Percentiles rank a stretch among this genome's conserved stretches.
phyloP scores from a whole-genome alignment of 1,140 invertebrate species.

The Heterodera schachtii region DNA sequence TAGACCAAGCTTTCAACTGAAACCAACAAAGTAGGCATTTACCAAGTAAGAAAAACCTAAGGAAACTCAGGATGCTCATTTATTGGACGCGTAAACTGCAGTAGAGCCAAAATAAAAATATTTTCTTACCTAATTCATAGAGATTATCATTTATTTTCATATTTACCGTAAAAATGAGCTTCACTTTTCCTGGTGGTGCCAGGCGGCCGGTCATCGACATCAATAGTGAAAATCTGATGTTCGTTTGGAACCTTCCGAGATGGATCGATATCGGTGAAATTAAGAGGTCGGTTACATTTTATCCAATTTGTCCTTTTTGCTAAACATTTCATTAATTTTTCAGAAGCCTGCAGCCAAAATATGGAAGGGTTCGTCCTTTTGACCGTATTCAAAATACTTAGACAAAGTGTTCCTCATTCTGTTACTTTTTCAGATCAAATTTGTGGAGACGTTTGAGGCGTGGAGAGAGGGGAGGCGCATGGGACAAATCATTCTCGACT shows the following conservation, averaged over 20 bases:
- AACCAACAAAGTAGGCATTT: no score
- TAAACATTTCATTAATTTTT: background rate
- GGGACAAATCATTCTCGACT: conserved; percentile 25
- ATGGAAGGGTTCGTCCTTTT: background rate
- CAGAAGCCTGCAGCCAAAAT: background rate
- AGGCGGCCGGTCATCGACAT: conserved; percentile 18
- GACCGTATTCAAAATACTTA: no score
- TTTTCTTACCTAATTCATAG: no score
- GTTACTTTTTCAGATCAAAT: background rate
- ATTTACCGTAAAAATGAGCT: conserved; percentile 1
- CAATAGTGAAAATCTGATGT: conserved; percentile 14
- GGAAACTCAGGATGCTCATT: no score
- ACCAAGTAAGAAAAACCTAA: no score
- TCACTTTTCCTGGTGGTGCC: conserved; percentile 12
- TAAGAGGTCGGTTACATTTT: background rate
- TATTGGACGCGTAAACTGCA: no score
- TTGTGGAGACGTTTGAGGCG: conserved; percentile 30
- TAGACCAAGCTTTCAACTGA: no score
- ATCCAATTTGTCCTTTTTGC: no score
- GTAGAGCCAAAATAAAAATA: no score
- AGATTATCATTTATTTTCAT: no score
- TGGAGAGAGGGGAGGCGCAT: conserved; percentile 9
- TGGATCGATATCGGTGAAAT: background rate
- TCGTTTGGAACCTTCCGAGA: conserved; percentile 16
- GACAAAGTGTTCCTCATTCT: background rate